Percentiles rank a stretch among this genome's conserved stretches.
Evolutionary conservation across 2,888 invertebrate genomes (phyloP).

Genomic region (Quadroppia sp.): DNA sequence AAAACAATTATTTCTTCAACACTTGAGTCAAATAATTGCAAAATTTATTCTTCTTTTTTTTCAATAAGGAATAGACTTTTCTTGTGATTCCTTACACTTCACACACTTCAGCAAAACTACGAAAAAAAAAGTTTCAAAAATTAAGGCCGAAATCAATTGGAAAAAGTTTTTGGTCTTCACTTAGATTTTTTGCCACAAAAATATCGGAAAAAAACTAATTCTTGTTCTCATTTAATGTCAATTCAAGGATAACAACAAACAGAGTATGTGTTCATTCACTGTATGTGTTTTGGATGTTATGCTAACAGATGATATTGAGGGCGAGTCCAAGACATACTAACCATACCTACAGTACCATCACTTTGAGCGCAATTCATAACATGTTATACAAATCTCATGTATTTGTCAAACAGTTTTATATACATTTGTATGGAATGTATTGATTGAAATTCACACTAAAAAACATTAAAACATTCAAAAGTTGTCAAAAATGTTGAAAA

Average conservation of each 20-base stretch:
- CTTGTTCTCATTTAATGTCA: not conserved
- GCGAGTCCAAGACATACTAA: slow-evolving; percentile 10
- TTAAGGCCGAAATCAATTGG: not conserved
- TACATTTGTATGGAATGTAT: too few relatives aligned
- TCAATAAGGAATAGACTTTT: too few relatives aligned
- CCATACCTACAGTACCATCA: not conserved
- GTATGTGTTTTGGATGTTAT: not conserved
- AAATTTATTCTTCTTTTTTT: too few relatives aligned
- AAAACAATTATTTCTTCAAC: too few relatives aligned
- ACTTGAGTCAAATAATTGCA: too few relatives aligned
- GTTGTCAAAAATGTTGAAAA: too few relatives aligned
- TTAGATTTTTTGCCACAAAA: not conserved
- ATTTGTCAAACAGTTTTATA: too few relatives aligned
- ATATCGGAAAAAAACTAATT: not conserved
- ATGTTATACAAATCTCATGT: too few relatives aligned
- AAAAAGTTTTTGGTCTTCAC: not conserved
- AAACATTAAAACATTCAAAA: too few relatives aligned
- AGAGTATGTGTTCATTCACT: not conserved
- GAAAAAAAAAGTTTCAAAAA: not conserved
- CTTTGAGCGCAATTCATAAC: not conserved
- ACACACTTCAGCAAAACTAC: too few relatives aligned
- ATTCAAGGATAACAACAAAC: slow-evolving; percentile 26
- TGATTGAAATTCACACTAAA: too few relatives aligned
- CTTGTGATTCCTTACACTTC: too few relatives aligned
- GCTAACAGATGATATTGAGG: not conserved